A percentile compares a stretch with the other conserved stretches of the same genome.
Evolutionary conservation across 2,797 vertebrate species (phyloP).

Genomic region (Gallinago stenura): DNA sequence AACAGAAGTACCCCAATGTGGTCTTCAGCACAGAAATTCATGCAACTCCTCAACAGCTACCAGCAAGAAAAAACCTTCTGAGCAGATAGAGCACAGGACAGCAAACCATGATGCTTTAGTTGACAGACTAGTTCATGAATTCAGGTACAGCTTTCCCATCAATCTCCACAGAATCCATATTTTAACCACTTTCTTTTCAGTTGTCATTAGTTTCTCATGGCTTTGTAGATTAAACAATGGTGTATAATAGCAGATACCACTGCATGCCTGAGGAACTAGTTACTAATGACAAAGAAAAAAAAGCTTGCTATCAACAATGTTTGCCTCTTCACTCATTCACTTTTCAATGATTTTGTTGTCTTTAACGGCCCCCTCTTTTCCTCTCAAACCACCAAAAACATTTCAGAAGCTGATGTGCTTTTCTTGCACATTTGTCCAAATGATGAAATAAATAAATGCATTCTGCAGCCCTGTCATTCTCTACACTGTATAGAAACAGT

Average conservation of each 20-base stretch:
- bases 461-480: background rate
- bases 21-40: background rate
- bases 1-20: rapidly evolving
- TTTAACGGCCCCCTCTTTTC: background rate
- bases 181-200: background rate
- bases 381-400: background rate
- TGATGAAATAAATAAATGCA: too few relatives aligned
- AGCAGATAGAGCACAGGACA: background rate
- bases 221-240: background rate
- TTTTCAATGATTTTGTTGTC: background rate
- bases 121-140: background rate
- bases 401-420: background rate
- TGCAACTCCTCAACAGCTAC: background rate
- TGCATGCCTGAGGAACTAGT: background rate
- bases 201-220: background rate
- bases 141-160: background rate
- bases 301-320: background rate
- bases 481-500: background rate
- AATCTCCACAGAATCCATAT: rapidly evolving
- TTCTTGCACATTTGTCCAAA: background rate
- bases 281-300: background rate
- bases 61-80: background rate
- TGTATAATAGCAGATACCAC: rapidly evolving
- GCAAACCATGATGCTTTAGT: background rate
- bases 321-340: background rate